A percentile compares a stretch with the other conserved stretches of the same genome.
phyloP scores from a whole-genome alignment of 2,888 invertebrate genomes.

The Limenitis arthemis region DNA sequence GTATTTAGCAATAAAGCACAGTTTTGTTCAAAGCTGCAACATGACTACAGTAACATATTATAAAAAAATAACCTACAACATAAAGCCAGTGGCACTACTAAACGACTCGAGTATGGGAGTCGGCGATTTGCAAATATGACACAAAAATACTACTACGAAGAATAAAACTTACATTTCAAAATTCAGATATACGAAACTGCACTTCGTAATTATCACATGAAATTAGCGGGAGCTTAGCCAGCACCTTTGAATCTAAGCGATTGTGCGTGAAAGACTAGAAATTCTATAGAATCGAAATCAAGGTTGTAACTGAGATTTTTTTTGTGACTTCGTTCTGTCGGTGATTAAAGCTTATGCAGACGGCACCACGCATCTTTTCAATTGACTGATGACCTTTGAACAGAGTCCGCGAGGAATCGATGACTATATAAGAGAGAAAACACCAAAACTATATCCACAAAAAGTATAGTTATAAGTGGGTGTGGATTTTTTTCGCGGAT shows the following conservation, averaged over 20 bases:
- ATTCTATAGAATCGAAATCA: slow-evolving; percentile 36
- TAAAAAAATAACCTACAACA: slow-evolving; percentile 39
- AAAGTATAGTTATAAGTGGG: not conserved
- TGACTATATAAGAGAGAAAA: not conserved
- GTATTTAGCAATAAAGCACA: slow-evolving; percentile 71
- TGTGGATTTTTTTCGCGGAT: slow-evolving; percentile 4
- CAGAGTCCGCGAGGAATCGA: slow-evolving; percentile 6
- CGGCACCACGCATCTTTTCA: slow-evolving; percentile 33
- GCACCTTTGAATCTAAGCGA: slow-evolving; percentile 58
- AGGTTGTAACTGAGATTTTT: slow-evolving; percentile 1
- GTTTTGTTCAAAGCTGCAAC: slow-evolving; percentile 69
- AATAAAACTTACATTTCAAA: slow-evolving; percentile 41
- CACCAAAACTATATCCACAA: not conserved
- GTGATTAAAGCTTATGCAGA: slow-evolving; percentile 55
- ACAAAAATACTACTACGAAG: slow-evolving; percentile 49
- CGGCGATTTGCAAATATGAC: slow-evolving; percentile 61
- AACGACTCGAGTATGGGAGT: slow-evolving; percentile 50
- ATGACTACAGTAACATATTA: slow-evolving; percentile 54
- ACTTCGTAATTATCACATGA: slow-evolving; percentile 57
- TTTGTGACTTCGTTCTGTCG: slow-evolving; percentile 24
- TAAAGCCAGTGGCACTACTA: slow-evolving; percentile 65
- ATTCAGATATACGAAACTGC: slow-evolving; percentile 43
- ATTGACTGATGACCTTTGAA: slow-evolving; percentile 19
- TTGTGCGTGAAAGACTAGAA: slow-evolving; percentile 70
- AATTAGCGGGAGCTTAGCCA: slow-evolving; percentile 49